Conservation (phyloP, 2,888 invertebrate genomes). For the Andrena haemorrhoa region DNA sequence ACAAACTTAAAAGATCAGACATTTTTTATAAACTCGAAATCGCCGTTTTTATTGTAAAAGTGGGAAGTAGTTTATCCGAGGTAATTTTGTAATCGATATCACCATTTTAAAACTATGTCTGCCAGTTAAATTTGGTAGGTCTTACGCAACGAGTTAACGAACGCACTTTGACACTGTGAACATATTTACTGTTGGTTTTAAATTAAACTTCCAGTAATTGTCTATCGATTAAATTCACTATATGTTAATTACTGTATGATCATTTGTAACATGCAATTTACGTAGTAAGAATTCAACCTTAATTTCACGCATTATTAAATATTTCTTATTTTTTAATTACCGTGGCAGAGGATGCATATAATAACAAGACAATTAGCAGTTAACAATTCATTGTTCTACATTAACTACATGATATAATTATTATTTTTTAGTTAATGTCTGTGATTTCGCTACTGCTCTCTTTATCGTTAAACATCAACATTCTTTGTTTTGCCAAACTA, state of each 20-base stretch:
- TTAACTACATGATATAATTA: too few species aligned
- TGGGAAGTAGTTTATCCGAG: background rate
- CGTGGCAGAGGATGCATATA: too few species aligned
- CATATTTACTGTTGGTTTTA: constrained; percentile 46
- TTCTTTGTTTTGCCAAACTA: too few species aligned
- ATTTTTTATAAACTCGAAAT: background rate
- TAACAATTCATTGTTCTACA: too few species aligned
- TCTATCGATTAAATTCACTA: background rate
- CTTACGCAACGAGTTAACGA: constrained; percentile 79
- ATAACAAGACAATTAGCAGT: too few species aligned
- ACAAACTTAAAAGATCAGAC: background rate
- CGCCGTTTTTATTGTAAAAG: background rate
- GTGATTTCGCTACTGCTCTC: too few species aligned
- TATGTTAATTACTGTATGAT: background rate
- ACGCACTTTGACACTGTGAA: constrained; percentile 74
- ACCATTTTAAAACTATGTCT: constrained; percentile 80
- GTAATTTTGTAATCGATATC: constrained; percentile 82
- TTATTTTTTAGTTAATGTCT: too few species aligned
- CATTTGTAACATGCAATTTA: too few species aligned
- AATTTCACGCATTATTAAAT: too few species aligned
- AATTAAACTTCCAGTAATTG: constrained; percentile 43
- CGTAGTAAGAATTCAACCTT: too few species aligned
- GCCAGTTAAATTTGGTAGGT: constrained; percentile 80
- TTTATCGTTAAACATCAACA: too few species aligned
- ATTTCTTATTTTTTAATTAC: too few species aligned